phyloP scores from a whole-genome alignment of 1,140 invertebrate species.

The Sycophila sp. region DNA sequence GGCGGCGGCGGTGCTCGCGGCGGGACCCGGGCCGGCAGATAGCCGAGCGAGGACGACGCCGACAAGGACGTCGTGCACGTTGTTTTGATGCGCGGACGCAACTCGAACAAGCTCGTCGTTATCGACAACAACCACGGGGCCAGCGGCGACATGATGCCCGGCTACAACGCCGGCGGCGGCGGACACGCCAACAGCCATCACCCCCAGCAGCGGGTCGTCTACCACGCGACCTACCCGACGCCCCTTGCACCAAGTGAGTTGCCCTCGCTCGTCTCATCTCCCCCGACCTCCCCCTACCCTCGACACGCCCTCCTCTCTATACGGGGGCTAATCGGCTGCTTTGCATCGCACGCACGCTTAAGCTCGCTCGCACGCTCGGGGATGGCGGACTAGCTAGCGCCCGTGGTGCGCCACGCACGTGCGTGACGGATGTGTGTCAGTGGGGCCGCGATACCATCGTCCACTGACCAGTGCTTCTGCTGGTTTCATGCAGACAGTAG shows the following conservation, averaged over 20 bases:
- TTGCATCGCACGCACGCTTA: neutral
- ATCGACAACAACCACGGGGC: neutral
- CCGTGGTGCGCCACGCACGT: neutral
- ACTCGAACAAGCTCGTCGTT: slow-evolving; percentile 34
- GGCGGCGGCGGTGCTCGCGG: neutral
- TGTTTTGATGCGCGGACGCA: slow-evolving; percentile 31
- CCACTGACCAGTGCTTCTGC: too few relatives aligned
- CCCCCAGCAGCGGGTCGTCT: slow-evolving; percentile 57
- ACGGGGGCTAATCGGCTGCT: too few relatives aligned
- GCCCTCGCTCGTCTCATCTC: neutral
- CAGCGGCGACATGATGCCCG: slow-evolving; percentile 54
- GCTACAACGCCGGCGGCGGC: slow-evolving; percentile 51
- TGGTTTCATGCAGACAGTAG: too few relatives aligned
- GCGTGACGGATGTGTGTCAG: slow-evolving; percentile 7
- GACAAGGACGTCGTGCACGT: slow-evolving; percentile 26
- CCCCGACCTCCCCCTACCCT: neutral
- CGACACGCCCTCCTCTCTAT: neutral
- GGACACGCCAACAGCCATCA: slow-evolving; percentile 42
- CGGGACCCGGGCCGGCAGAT: slow-evolving; percentile 12
- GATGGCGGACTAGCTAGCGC: neutral
- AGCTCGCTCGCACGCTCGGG: neutral
- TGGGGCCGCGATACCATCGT: neutral
- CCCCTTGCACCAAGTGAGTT: slow-evolving; percentile 66
- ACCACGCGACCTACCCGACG: slow-evolving; percentile 65
- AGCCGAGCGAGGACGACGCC: slow-evolving; percentile 28